phyloP scores from a whole-genome alignment of 2,113 vertebrate species.

The Pterocles burchelli region DNA sequence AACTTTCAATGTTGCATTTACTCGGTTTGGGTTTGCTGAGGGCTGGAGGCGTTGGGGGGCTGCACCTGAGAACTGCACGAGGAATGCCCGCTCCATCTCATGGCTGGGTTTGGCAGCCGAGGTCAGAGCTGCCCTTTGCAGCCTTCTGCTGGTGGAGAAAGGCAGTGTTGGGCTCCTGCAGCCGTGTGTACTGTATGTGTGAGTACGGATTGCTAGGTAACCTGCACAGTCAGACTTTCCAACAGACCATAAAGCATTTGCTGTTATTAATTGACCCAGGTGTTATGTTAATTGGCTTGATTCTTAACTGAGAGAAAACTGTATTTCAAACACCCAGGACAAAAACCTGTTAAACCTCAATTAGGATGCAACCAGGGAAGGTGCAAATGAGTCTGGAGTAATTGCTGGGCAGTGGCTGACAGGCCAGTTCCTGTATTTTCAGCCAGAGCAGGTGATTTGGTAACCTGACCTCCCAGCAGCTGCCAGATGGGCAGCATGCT shows the following conservation, averaged over 20 bases:
- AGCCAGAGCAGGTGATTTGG: slow-evolving; percentile 79
- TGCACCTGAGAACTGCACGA: not conserved
- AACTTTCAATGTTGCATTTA: not conserved
- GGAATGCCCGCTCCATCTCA: not conserved
- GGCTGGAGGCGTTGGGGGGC: not conserved
- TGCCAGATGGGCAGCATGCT: slow-evolving; percentile 65
- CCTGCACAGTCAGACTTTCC: not conserved
- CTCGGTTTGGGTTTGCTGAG: not conserved
- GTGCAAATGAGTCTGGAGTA: slow-evolving; percentile 68
- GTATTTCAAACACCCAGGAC: slow-evolving; percentile 24
- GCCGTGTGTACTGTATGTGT: no score
- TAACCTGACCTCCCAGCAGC: slow-evolving; percentile 86
- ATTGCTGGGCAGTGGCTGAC: slow-evolving; percentile 72
- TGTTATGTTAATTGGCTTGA: slow-evolving; percentile 52
- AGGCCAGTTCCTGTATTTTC: slow-evolving; percentile 75
- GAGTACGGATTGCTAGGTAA: not conserved
- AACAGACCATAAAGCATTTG: not conserved
- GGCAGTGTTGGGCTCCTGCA: not conserved
- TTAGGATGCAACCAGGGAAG: slow-evolving; percentile 72
- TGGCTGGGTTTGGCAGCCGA: fast-evolving
- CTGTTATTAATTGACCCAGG: slow-evolving; percentile 8
- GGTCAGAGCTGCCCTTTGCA: not conserved
- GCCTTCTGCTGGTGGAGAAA: not conserved
- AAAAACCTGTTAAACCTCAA: slow-evolving; percentile 63
- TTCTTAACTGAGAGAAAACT: slow-evolving; percentile 26